These are phyloP conservation scores for Anniella stebbinsi DNA, from an alignment of 2,797 vertebrate species.

Conservation along the genomic window DNA sequence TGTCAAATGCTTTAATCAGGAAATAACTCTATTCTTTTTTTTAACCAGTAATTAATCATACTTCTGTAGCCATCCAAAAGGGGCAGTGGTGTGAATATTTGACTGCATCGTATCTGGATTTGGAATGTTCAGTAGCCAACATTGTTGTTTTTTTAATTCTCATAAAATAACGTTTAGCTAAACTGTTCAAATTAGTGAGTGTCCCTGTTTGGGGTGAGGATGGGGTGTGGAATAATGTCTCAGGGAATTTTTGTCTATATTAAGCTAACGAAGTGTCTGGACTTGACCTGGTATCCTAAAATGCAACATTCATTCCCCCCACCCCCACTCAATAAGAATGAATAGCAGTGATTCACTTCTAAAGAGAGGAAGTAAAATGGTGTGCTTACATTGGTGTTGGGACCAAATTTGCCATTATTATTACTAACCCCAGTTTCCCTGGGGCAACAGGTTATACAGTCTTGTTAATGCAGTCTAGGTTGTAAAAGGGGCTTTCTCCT, in stretches of 20 bases:
- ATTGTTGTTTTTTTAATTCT: neutral
- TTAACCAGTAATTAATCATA: slow-evolving; percentile 1
- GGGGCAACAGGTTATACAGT: neutral
- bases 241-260: neutral
- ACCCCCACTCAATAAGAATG: too few relatives aligned
- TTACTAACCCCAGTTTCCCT: neutral
- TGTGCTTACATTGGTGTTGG: neutral
- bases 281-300: neutral
- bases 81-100: neutral
- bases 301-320: neutral
- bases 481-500: too few relatives aligned
- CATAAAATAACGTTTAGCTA: neutral
- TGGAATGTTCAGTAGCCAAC: neutral
- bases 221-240: neutral
- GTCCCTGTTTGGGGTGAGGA: neutral
- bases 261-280: neutral
- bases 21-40: neutral
- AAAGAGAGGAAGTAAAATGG: neutral
- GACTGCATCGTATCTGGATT: neutral
- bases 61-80: neutral
- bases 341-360: neutral
- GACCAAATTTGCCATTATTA: neutral
- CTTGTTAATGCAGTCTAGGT: neutral
- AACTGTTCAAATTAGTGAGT: neutral
- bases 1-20: slow-evolving; percentile 18